Base-by-base conservation (phyloP, 2,888 invertebrate species). In the Erebia palarica region DNA sequence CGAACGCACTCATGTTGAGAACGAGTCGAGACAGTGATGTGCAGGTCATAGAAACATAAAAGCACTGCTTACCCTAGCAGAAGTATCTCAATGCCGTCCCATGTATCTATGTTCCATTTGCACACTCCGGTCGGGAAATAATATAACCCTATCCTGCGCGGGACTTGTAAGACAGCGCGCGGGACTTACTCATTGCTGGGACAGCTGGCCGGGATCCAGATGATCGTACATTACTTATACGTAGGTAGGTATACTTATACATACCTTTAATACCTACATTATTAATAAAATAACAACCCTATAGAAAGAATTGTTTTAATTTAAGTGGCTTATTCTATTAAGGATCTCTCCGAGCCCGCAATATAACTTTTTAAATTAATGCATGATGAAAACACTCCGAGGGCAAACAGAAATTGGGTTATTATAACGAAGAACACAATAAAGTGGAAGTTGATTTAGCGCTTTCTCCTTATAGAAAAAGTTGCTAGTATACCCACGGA, bases 341-440 rank as follows among this genome's bases (percentile, higher is more conserved):
- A 69, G 68, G 61, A 73, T 79, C 77, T 77, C 76, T 76, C 70
- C 74, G 75, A 69, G 76, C 74, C 82, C 85, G 84, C 86, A 89
- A 90, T 90, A 83, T 89, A 89, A 90, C 89, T 90, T 90, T 80
- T 80, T 80, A 89, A 90, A 90, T 90, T 90, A 90, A 89, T 88
- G 87, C 88, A 88, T 86, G 85, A 87, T 80, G 78, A 81, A 82
- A 79, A 81, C 83, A 82, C 78, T 79, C 76, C 72, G 76, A 77
- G 75, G 75, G 78, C 77, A 75, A 76, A 76, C 75, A 76, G 78
- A 77, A 77, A 77, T 77, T 76, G 70, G 71, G 73, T 77, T 78
- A 76, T 75, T 73, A 75, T 75, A 75, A 74, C 68, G 72, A 70
- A 73, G 72, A 75, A 75, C 68, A 74, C 70, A 72, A 75, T 75